Evolutionary conservation across 1,140 invertebrate species (phyloP), one percentile per base, ranked within the genome.

Genomic region (Hypothenemus hampei): DNA sequence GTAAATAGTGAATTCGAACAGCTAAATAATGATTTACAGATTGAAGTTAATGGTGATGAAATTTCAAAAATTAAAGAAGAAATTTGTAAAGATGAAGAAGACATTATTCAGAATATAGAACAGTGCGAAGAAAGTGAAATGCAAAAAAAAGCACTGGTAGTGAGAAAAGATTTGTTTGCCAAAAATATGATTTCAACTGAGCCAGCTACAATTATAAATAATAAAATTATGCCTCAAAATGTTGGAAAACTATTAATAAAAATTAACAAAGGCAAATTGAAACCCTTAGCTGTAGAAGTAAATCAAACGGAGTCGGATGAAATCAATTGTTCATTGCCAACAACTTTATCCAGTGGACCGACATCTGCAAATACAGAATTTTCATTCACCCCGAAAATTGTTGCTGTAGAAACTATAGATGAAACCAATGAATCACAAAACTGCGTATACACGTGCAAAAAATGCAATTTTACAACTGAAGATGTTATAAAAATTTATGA

Each of bases 401-500:
- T 49, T 7, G 18, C 22, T 13, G 19, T 40, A 20, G 36, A 37
- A 16, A 24, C 33, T 15, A 15, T 23, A 6, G 36, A 11, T 26
- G 45, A 47, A 13, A 35, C 3, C 6, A 16, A 2, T 7, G 23
- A 46, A 3, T 31, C 23, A 5, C 19, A 8, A 4, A 18, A 33
- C 3, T 5, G 15, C 3, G 36, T 7, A 5, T 53, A 46, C 31
- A 46, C 15, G 11, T 54, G 51, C 21, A 54, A 46, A 16, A 54
- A 54, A 46, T 54, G 51, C 29, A 46, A 23, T 18, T 54, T 18
- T 31, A 5, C 29, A 4, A 54, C 51, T 23, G 6, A 18, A 8
- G 51, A 54, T 39, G 41, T 54, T 3, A 54, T 54, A 21, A 29
- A 54, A 20, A 54, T 54, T 20, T 54, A 54, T 39, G 51, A 54